phyloP scores from a whole-genome alignment of 23 tunicate species.

The Diplosoma virens region DNA sequence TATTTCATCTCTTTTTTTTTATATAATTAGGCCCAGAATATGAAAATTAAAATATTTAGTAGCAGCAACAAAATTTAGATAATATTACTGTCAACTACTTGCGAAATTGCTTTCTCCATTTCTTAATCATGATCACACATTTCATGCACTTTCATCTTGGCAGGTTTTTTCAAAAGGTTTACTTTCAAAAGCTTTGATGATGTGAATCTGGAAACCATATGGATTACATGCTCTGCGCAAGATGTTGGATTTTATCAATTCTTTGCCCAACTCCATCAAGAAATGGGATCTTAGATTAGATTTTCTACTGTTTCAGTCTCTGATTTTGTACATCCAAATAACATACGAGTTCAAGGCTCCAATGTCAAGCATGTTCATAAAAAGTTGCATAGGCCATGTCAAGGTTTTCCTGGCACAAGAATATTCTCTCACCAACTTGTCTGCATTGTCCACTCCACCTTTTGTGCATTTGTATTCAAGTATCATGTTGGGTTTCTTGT shows the following conservation, averaged over 20 bases:
- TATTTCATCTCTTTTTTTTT: not conserved
- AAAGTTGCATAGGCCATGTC: conserved; percentile 9
- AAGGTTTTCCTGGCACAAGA: conserved; percentile 27
- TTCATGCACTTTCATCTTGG: conserved; percentile 15
- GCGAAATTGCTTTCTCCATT: not conserved
- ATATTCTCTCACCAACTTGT: conserved; percentile 38
- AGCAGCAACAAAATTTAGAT: not conserved
- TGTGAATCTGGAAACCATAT: conserved; percentile 19
- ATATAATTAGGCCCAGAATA: not conserved
- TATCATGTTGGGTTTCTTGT: conserved; percentile 32
- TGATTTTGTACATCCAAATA: conserved; percentile 17
- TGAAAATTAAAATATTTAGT: not conserved
- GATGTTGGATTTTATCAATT: conserved; percentile 16
- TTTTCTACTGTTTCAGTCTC: conserved; percentile 28
- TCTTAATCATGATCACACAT: not conserved
- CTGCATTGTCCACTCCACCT: conserved; percentile 13
- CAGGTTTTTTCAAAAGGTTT: conserved; percentile 5
- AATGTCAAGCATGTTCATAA: conserved; percentile 32
- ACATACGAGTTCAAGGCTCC: conserved; percentile 19
- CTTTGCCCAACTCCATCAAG: conserved; percentile 30
- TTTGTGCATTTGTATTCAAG: conserved; percentile 1
- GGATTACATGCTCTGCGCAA: conserved; percentile 29
- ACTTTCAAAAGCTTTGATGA: conserved; percentile 29
- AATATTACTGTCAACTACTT: not conserved
- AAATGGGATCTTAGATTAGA: conserved; percentile 15